Evolutionary conservation across 2,888 invertebrate species (phyloP).

Genomic region (Tipula unca): DNA sequence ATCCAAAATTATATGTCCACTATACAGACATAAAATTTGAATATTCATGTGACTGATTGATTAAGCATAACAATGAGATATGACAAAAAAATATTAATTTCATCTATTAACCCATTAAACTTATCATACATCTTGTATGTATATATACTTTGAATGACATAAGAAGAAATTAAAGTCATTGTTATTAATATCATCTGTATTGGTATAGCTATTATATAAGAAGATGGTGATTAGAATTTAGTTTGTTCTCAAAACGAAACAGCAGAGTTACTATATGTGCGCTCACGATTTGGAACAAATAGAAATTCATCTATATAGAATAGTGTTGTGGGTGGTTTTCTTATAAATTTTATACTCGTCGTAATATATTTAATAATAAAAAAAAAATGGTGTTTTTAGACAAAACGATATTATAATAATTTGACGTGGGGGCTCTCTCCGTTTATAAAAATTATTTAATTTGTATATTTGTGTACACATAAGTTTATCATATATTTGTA

Average conservation of each 20-base stretch:
- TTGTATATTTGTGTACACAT: not conserved
- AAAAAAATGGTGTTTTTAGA: not conserved
- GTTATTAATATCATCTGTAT: not conserved
- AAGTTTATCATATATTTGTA: too few relatives aligned
- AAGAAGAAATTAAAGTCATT: not conserved
- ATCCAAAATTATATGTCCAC: not conserved
- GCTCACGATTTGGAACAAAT: not conserved
- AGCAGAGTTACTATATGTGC: not conserved
- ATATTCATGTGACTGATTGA: conserved; percentile 8
- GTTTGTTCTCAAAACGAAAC: not conserved
- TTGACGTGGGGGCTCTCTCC: not conserved
- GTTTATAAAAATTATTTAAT: not conserved
- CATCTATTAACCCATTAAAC: conserved; percentile 8
- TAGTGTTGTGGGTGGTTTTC: not conserved
- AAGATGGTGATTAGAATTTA: not conserved
- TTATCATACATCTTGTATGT: not conserved
- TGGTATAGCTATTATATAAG: not conserved
- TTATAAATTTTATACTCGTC: not conserved
- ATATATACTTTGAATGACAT: not conserved
- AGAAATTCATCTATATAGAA: not conserved
- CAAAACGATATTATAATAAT: not conserved
- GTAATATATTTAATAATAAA: not conserved
- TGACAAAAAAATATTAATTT: not conserved
- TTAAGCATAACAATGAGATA: not conserved
- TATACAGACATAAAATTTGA: not conserved